Evolutionary conservation across 2,888 invertebrate species (phyloP), one percentile per base, ranked within the genome.

Genomic region (Melieria crassipennis): DNA sequence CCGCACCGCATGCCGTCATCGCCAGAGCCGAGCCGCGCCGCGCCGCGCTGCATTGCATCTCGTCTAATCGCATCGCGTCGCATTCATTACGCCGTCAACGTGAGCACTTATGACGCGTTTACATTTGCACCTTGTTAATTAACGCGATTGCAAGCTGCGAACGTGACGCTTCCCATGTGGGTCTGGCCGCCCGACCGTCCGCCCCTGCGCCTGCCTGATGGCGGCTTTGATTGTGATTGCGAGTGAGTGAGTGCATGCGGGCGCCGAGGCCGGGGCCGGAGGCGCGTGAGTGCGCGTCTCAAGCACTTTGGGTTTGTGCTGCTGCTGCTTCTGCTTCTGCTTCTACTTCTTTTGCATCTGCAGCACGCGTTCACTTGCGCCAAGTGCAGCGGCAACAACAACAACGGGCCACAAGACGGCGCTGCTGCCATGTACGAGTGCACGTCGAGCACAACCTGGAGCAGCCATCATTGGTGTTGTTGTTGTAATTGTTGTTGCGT

Each of bases 61-160:
- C 69, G 63, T 56, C 62, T 65, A 64, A 64, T 69, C 63, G 56
- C 63, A 70, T 60, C 65, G 60, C 72, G 70, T 76, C 75, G 75
- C 78, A 78, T 83, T 83, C 83, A 83, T 83, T 83, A 83, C 81
- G 81, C 79, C 82, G 82, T 82, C 82, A 82, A 82, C 82, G 78
- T 83, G 81, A 81, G 79, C 79, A 79, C 82, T 81, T 81, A 78
- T 79, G 75, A 75, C 80, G 79, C 81, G 75, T 82, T 83, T 83
- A 82, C 73, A 83, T 83, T 83, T 83, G 83, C 83, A 83, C 83
- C 83, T 83, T 83, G 83, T 83, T 83, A 83, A 83, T 83, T 83
- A 83, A 83, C 81, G 82, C 82, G 83, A 83, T 83, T 83, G 83
- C 83, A 73, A 76, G 75, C 80, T 79, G 82, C 77, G 80, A 79